Evolutionary conservation across 2,113 vertebrate species (phyloP).

Genomic region (Thalassarche chlororhynchos): DNA sequence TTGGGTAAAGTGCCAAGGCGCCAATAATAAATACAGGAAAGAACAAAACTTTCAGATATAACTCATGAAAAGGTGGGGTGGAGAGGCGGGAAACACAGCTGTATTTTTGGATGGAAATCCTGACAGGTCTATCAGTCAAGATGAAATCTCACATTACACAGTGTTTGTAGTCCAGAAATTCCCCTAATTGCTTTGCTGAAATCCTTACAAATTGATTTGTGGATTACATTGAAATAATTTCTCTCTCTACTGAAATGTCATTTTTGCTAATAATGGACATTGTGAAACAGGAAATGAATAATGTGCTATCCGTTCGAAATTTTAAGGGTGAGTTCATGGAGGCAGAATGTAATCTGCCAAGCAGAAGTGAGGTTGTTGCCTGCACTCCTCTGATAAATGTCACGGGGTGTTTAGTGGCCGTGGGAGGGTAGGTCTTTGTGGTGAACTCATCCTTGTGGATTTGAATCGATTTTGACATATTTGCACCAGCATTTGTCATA

Average conservation of each 20-base stretch:
- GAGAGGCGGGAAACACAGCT: not conserved
- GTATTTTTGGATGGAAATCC: not conserved
- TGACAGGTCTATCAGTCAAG: not conserved
- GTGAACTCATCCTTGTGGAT: not conserved
- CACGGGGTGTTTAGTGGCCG: accelerated
- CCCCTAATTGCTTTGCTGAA: not conserved
- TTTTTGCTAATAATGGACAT: not conserved
- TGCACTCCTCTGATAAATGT: not conserved
- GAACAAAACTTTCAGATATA: not conserved
- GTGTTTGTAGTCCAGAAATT: not conserved
- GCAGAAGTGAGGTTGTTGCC: not conserved
- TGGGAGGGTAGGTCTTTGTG: not conserved
- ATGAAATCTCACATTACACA: not conserved
- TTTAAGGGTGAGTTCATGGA: not conserved
- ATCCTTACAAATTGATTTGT: not conserved
- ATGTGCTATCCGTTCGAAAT: not conserved
- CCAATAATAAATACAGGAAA: not conserved
- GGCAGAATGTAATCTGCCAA: not conserved
- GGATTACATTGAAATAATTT: not conserved
- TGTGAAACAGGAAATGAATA: not conserved
- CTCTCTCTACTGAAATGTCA: not conserved
- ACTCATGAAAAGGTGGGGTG: not conserved
- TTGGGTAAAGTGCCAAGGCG: not conserved
- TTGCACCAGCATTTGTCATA: not conserved
- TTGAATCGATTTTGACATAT: not conserved